Conservation (phyloP, 1,140 invertebrate genomes). For the Trichonephila clavipes region DNA sequence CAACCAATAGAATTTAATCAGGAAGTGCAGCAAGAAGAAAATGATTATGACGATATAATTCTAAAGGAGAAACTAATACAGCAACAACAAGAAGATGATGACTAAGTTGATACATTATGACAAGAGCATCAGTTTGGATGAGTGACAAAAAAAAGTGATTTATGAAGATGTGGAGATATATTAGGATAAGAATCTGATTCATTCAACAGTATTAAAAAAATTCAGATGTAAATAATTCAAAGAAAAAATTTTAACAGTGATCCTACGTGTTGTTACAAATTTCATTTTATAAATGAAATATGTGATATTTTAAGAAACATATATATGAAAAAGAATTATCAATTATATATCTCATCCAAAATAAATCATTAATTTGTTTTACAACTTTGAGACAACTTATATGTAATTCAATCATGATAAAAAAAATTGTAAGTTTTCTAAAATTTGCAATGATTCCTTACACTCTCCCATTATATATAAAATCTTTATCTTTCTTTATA, state of each 20-base stretch:
- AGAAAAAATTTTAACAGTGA: background rate
- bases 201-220: background rate
- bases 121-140: background rate
- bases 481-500: no score
- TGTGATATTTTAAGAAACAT: background rate
- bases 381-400: no score
- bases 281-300: background rate
- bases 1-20: background rate
- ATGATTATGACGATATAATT: background rate
- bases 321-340: background rate
- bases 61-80: background rate
- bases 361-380: background rate
- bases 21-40: background rate
- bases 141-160: background rate
- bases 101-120: background rate
- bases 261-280: background rate
- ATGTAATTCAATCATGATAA: no score
- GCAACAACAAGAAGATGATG: slow-evolving; percentile 3
- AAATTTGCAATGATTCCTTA: no score
- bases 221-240: background rate
- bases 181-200: background rate
- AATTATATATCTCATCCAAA: background rate
- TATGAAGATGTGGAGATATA: background rate
- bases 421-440: no score
- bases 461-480: no score